Conservation (phyloP, 23 tunicate species). For the Ascidia mentula region DNA sequence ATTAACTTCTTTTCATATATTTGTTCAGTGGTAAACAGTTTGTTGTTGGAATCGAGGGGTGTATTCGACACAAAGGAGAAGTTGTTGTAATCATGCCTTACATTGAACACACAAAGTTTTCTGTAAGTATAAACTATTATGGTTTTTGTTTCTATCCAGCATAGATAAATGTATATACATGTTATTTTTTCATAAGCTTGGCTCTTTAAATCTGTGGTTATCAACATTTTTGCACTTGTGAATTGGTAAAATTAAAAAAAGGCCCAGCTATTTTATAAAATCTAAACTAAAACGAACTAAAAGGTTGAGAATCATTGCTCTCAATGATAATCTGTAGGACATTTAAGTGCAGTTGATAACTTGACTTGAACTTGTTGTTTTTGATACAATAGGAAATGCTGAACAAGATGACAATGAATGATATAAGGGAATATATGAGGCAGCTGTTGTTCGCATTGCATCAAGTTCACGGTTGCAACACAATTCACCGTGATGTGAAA, state of each 20-base stretch:
- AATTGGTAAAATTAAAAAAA: too few species aligned
- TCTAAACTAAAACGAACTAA: too few species aligned
- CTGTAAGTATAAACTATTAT: slow-evolving; percentile 57
- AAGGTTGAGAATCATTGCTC: too few species aligned
- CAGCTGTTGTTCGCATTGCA: slow-evolving; percentile 47
- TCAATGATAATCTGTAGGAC: too few species aligned
- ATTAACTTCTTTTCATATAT: not conserved
- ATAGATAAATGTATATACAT: too few species aligned
- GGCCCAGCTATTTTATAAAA: too few species aligned
- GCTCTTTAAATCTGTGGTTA: too few species aligned
- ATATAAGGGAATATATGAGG: slow-evolving; percentile 69
- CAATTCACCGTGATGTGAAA: slow-evolving; percentile 90
- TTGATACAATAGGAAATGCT: slow-evolving; percentile 43
- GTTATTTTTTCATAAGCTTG: too few species aligned
- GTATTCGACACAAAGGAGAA: slow-evolving; percentile 63
- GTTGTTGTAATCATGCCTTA: slow-evolving; percentile 80
- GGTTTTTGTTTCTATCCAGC: too few species aligned
- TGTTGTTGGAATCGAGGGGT: slow-evolving; percentile 71
- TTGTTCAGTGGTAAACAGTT: slow-evolving; percentile 50
- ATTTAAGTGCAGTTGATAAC: too few species aligned
- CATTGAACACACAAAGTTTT: slow-evolving; percentile 49
- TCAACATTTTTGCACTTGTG: too few species aligned
- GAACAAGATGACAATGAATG: slow-evolving; percentile 49
- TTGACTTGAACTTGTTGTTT: not conserved
- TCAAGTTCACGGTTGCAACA: slow-evolving; percentile 53